Evolutionary conservation across 2,888 invertebrate species (phyloP), one percentile per base, ranked within the genome.

Genomic region (Eupithecia dodoneata): DNA sequence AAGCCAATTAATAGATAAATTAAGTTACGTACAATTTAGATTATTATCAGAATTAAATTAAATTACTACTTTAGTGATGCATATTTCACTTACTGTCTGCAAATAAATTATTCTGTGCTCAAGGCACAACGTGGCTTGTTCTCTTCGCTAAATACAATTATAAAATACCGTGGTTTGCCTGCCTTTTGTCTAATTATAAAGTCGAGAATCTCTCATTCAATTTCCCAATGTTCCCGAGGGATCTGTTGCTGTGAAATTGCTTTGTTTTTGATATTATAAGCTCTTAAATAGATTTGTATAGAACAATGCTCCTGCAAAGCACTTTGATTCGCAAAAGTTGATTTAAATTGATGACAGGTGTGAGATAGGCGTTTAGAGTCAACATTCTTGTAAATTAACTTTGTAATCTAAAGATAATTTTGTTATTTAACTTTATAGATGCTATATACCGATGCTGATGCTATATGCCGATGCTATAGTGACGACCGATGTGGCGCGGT

Each of bases 161-260:
- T 74, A 80, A 79, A 80, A 80, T 63, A 73, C 74, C 73, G 78
- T 73, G 72, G 80, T 77, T 80, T 77, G 79, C 74, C 81, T 79
- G 79, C 75, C 81, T 80, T 79, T 82, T 82, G 80, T 82, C 81
- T 76, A 73, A 81, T 82, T 81, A 81, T 77, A 72, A 78, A 78
- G 59, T 55, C 76, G 76, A 72, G 75, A 75, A 76, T 79, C 75
- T 73, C 75, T 81, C 76, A 82, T 80, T 81, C 77, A 80, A 80
- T 82, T 79, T 63, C 70, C 59, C 71, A 63, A 70, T 77, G 73
- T 52, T 55, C 30, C 70, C 47, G 71, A 44, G 73, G 69, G 75
- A 66, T 77, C 66, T 76, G 75, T 70, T 71, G 71, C 66, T 55
- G 49, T 71, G n/a, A 71, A 77, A 78, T 80, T 80, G 75, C 69